Evolutionary conservation across 2,113 vertebrate species (phyloP).

Genomic region (Vulpes lagopus): DNA sequence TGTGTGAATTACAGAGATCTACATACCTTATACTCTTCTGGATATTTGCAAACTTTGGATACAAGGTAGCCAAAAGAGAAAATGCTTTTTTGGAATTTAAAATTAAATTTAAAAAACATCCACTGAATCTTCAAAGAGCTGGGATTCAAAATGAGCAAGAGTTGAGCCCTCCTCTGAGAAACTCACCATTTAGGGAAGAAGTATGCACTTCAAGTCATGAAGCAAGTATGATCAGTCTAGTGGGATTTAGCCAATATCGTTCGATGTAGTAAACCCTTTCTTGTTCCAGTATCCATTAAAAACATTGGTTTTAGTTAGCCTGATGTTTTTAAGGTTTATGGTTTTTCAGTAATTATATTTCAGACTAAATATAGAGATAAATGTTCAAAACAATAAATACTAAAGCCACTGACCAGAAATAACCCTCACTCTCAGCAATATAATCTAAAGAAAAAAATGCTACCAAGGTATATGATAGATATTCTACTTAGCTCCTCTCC

Average conservation of each 20-base stretch:
- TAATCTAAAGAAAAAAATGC: background rate
- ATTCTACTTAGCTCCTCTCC: background rate
- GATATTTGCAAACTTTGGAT: background rate
- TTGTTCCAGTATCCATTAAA: background rate
- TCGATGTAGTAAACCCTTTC: background rate
- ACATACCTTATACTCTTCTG: background rate
- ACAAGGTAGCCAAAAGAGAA: background rate
- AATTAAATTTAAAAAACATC: background rate
- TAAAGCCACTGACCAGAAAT: constrained; percentile 52
- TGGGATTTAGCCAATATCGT: background rate
- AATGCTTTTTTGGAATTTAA: background rate
- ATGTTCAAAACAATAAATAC: background rate
- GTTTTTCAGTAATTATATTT: constrained; percentile 75
- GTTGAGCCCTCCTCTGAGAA: background rate
- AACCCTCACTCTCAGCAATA: background rate
- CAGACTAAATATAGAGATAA: constrained; percentile 80
- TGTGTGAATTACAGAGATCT: background rate
- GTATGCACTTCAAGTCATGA: background rate
- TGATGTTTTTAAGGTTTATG: background rate
- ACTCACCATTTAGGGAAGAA: background rate
- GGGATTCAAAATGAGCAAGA: background rate
- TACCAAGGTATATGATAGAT: background rate
- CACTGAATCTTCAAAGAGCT: background rate
- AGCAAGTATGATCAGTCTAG: background rate
- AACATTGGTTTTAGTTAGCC: background rate